These are phyloP conservation scores for Lasioglossum albipes DNA, from an alignment of 1,140 invertebrate species.

Conservation along the genomic window DNA sequence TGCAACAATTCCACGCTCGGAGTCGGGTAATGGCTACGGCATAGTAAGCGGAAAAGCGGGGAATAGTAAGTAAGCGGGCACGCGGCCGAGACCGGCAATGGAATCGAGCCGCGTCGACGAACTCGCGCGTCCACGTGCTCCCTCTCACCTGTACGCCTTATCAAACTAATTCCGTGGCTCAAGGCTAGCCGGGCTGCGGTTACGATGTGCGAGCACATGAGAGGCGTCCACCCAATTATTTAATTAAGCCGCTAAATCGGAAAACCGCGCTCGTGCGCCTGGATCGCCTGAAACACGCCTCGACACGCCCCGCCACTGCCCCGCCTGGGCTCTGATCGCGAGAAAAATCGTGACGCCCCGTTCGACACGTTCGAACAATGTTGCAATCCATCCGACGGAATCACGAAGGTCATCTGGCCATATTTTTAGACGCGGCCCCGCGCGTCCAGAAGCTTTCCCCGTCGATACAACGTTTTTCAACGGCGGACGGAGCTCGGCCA, in stretches of 20 bases:
- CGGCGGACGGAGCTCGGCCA: not conserved
- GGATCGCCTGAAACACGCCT: no score
- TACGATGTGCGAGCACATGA: not conserved
- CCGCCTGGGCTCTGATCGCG: no score
- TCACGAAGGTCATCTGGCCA: conserved; percentile 11
- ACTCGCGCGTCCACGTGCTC: not conserved
- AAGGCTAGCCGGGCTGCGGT: not conserved
- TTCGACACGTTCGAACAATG: not conserved
- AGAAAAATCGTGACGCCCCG: not conserved
- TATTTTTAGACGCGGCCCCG: conserved; percentile 20
- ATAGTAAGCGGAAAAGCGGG: no score
- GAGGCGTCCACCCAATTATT: not conserved
- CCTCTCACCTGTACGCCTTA: not conserved
- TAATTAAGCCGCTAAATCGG: not conserved
- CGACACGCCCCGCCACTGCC: no score
- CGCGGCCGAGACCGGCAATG: no score
- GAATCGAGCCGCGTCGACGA: not conserved
- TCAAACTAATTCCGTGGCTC: not conserved
- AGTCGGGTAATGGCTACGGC: not conserved
- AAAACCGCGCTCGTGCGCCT: not conserved
- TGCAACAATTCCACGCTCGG: conserved; percentile 3
- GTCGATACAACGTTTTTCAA: not conserved
- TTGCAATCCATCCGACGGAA: not conserved
- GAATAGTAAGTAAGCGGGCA: not conserved
- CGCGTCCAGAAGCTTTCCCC: not conserved